These are phyloP conservation scores for Pocillopora verrucosa DNA, from an alignment of 64 coral and sea anemone species.

Conservation along the genomic window DNA sequence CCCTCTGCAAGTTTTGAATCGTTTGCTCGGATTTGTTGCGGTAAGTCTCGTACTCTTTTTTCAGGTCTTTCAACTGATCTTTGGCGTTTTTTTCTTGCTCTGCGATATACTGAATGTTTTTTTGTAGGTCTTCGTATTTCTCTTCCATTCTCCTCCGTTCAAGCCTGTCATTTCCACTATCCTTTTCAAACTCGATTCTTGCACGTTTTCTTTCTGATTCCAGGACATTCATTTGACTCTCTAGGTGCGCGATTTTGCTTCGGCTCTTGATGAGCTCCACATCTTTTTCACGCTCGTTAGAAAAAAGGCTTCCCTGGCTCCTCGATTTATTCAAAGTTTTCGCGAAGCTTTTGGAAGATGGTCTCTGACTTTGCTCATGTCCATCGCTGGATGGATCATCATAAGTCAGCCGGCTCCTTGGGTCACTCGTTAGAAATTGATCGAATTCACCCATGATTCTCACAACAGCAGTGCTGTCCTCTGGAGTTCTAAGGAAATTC, in stretches of 20 bases:
- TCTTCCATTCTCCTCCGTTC: conserved; percentile 51
- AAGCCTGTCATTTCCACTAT: conserved; percentile 49
- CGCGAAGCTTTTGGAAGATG: conserved; percentile 1
- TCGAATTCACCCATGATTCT: conserved; percentile 90
- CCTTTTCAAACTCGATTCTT: conserved; percentile 71
- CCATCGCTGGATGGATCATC: conserved; percentile 24
- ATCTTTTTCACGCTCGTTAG: conserved; percentile 76
- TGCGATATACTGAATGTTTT: conserved; percentile 69
- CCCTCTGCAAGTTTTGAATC: conserved; percentile 80
- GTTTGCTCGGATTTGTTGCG: conserved; percentile 71
- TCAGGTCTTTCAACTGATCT: conserved; percentile 75
- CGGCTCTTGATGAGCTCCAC: conserved; percentile 73
- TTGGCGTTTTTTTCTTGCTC: conserved; percentile 84
- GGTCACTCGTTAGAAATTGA: conserved; percentile 77
- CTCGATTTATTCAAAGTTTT: conserved; percentile 43
- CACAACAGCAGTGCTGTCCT: conserved; percentile 90
- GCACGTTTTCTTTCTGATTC: conserved; percentile 75
- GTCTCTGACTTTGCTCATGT: background rate
- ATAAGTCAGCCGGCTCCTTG: conserved; percentile 65
- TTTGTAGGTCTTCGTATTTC: conserved; percentile 61
- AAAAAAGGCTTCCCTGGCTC: conserved; percentile 22
- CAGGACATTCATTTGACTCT: conserved; percentile 65
- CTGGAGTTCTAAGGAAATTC: conserved; percentile 92
- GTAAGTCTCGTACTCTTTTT: conserved; percentile 72
- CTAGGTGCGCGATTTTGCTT: conserved; percentile 77